Evolutionary conservation across 2,113 vertebrate species (phyloP), one percentile per base, ranked within the genome.

Genomic region (Camelus dromedarius): DNA sequence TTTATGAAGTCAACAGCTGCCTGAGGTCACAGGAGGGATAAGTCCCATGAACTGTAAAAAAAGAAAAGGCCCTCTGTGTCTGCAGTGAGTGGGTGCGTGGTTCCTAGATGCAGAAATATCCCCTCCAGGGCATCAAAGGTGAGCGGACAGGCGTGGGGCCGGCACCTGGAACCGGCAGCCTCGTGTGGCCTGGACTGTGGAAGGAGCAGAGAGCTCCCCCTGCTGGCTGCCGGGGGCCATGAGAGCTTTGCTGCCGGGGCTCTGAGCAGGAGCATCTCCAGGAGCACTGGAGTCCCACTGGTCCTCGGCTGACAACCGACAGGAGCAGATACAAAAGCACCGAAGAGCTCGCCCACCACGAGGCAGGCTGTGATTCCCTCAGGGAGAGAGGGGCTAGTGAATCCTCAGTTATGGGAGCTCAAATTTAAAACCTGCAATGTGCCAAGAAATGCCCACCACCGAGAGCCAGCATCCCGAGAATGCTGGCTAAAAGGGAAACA

Each of bases 41-140:
- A 30, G 30, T 12, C 64, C 15, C 26, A 20, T 22, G 42, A 22
- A n/a, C 48, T 48, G 8, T 8, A 56, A 56, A 20, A 19, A 50
- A 50, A 19, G 50, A 13, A 28, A 32, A 58, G 30, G 28, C 24
- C 19, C 58, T 32, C 2, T 50, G 32, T 69, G 28, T n/a, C 15
- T 1, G 0, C 19, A 18, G 18, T 12, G 28, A 35, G 3, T 6
- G 4, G 52, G 4, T 30, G 46, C 0, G 16, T 24, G 8, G 30
- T 16, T 35, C 6, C 19, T 32, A n/a, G 42, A 54, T 3, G 4
- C 50, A 42, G 8, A 18, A 1, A 2, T 4, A 1, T 0, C 6
- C 73, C 54, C 14, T 48, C 32, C 22, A 15, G 32, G 2, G 10
- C 20, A 8, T 24, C 32, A 20, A 19, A 22, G 50, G 76, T 79